Conservation (phyloP, 2,888 invertebrate genomes). For the Myopa testacea region DNA sequence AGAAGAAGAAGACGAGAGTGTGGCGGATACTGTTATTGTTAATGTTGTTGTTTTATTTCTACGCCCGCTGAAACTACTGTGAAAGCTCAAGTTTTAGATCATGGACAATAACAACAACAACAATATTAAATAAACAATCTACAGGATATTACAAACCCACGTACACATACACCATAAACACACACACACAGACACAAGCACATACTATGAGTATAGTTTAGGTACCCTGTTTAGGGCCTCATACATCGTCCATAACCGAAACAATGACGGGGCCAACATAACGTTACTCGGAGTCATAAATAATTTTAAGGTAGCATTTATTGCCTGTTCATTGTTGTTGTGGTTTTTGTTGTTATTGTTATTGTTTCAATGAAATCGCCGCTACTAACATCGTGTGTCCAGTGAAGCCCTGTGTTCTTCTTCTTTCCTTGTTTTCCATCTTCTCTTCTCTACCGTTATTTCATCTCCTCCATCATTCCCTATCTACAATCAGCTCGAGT, state of each 20-base stretch:
- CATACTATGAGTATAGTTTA: background rate
- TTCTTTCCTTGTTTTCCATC: too few relatives aligned
- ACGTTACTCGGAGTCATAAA: constrained; percentile 56
- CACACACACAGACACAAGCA: background rate
- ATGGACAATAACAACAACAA: background rate
- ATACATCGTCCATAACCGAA: background rate
- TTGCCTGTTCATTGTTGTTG: background rate
- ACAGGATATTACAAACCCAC: background rate
- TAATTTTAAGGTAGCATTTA: constrained; percentile 59
- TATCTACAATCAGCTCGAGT: too few relatives aligned
- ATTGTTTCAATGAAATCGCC: too few relatives aligned
- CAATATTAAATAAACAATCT: background rate
- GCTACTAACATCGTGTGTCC: too few relatives aligned
- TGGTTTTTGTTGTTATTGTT: background rate
- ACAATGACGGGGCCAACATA: constrained; percentile 36
- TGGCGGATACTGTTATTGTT: background rate
- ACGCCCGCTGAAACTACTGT: background rate
- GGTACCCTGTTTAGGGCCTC: background rate
- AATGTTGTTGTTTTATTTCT: background rate
- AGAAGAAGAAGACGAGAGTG: background rate
- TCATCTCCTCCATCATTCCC: too few relatives aligned
- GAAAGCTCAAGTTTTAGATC: background rate
- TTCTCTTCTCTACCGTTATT: too few relatives aligned
- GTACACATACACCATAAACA: too few relatives aligned
- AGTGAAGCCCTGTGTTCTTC: too few relatives aligned